These are phyloP conservation scores for Vidua macroura DNA, from an alignment of 2,113 vertebrate species.

Conservation along the genomic window DNA sequence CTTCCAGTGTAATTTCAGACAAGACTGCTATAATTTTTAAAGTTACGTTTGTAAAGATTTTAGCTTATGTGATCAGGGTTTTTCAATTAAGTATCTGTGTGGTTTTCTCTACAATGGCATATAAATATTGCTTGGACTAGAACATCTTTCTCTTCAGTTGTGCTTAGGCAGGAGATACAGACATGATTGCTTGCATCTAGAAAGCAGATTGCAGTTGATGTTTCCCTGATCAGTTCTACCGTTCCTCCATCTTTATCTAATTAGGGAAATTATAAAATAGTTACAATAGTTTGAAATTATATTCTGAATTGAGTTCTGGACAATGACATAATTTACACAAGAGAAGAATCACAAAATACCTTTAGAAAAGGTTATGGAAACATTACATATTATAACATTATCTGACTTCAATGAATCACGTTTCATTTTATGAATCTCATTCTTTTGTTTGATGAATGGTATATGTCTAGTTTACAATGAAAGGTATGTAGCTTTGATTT, in stretches of 20 bases:
- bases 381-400: background rate
- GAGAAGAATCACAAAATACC: background rate
- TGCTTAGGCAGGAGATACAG: background rate
- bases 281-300: background rate
- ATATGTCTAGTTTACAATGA: background rate
- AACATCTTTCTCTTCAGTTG: background rate
- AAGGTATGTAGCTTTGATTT: background rate
- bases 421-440: background rate
- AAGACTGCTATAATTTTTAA: background rate
- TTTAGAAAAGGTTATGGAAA: background rate
- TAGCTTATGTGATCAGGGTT: rapidly evolving
- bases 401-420: background rate
- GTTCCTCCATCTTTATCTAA: background rate
- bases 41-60: background rate
- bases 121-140: background rate
- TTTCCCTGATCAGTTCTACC: background rate
- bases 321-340: background rate
- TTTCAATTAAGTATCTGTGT: background rate
- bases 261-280: background rate
- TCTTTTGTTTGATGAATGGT: background rate
- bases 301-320: background rate
- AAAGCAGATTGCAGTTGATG: background rate
- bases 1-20: background rate
- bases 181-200: background rate
- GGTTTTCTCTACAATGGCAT: background rate